Evolutionary conservation across 2,797 vertebrate species (phyloP).

Genomic region (Staurois parvus): DNA sequence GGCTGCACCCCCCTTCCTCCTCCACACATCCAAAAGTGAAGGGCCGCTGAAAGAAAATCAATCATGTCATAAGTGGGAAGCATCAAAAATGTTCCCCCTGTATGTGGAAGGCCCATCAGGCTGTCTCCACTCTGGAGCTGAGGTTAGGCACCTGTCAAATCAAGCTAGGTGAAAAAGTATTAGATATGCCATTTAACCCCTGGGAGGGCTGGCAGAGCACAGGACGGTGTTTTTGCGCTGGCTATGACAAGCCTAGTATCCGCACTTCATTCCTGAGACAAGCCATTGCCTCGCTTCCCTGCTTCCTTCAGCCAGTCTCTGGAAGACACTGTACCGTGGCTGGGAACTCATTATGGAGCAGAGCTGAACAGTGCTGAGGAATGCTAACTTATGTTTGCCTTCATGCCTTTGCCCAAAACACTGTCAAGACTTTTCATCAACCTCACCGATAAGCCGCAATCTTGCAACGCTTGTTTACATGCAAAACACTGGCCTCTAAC

Average conservation of each 20-base stretch:
- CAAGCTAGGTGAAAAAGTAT: slow-evolving; percentile 81
- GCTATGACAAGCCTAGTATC: slow-evolving; percentile 72
- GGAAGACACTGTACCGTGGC: background rate
- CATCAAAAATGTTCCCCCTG: slow-evolving; percentile 87
- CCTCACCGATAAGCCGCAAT: background rate
- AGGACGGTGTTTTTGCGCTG: slow-evolving; percentile 64
- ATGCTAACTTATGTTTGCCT: slow-evolving; percentile 43
- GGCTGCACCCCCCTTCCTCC: slow-evolving; percentile 63
- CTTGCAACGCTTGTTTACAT: slow-evolving; percentile 2
- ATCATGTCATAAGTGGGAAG: slow-evolving; percentile 98
- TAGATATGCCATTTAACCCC: slow-evolving; percentile 84
- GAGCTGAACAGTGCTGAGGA: background rate
- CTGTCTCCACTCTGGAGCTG: slow-evolving; percentile 79
- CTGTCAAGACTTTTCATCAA: slow-evolving; percentile 47
- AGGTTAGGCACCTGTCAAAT: slow-evolving; percentile 86
- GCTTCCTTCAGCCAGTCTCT: slow-evolving; percentile 31
- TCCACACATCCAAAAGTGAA: slow-evolving; percentile 89
- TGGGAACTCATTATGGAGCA: slow-evolving; percentile 13
- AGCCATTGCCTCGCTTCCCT: slow-evolving; percentile 31
- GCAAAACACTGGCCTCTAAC: background rate
- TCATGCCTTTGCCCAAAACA: slow-evolving; percentile 44
- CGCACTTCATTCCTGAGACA: slow-evolving; percentile 73
- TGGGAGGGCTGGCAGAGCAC: slow-evolving; percentile 69
- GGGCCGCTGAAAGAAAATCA: slow-evolving; percentile 98
- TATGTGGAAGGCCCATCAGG: slow-evolving; percentile 80